These are phyloP conservation scores for Pelobates cultripes DNA, from an alignment of 2,797 vertebrate species.

Conservation along the genomic window DNA sequence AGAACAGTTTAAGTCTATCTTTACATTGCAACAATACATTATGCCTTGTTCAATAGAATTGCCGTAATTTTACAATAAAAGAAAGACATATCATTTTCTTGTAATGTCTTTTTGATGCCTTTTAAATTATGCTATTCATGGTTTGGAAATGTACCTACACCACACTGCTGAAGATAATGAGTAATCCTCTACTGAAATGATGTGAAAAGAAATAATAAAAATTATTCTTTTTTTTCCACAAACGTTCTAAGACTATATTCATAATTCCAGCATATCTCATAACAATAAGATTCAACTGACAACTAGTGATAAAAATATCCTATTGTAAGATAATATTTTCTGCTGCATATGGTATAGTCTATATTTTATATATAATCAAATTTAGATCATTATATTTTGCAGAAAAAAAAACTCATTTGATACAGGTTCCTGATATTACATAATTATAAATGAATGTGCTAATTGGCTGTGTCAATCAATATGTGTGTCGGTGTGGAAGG, in stretches of 20 bases:
- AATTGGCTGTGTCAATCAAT: no score
- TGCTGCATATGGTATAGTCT: background rate
- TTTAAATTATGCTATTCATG: conserved; percentile 48
- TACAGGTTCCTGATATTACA: no score
- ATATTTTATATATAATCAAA: background rate
- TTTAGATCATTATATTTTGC: background rate
- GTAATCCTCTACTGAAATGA: conserved; percentile 26
- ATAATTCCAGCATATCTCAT: background rate
- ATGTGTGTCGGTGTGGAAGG: no score
- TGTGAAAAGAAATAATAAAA: conserved; percentile 14
- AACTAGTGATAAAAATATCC: background rate
- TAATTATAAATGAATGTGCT: no score
- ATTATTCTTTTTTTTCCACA: conserved; percentile 36
- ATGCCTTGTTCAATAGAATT: conserved; percentile 46
- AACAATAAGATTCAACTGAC: conserved; percentile 6
- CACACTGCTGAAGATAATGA: conserved; percentile 44
- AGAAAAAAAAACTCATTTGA: no score
- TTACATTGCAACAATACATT: conserved; percentile 45
- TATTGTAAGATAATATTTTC: background rate
- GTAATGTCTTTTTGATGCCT: conserved; percentile 54
- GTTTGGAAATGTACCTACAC: conserved; percentile 49
- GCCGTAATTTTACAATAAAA: conserved; percentile 52
- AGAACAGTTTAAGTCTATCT: conserved; percentile 42
- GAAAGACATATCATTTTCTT: conserved; percentile 53
- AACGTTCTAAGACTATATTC: conserved; percentile 3